Conservation (phyloP, 92 coral and sea anemone genomes). For the Actinernus sp. region DNA sequence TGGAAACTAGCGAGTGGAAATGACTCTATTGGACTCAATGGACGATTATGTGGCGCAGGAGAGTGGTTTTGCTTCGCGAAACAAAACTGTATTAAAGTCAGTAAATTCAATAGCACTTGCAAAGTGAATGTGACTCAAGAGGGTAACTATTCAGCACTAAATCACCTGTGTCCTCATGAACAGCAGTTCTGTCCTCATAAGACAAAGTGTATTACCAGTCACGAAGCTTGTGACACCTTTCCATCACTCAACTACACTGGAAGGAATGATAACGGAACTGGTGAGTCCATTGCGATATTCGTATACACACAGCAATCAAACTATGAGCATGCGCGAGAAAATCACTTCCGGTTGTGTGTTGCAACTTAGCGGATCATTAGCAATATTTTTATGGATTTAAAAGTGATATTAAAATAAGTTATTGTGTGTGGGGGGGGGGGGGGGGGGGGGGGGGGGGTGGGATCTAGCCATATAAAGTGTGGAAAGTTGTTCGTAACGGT, state of each 20-base stretch:
- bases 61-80: constrained; percentile 6
- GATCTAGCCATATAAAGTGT: too few relatives aligned
- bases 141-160: neutral
- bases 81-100: constrained; percentile 3
- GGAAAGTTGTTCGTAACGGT: too few relatives aligned
- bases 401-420: too few relatives aligned
- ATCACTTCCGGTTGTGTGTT: too few relatives aligned
- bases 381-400: too few relatives aligned
- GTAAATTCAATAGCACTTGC: neutral
- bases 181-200: constrained; percentile 4
- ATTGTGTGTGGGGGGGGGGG: too few relatives aligned
- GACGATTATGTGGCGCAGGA: constrained; percentile 3
- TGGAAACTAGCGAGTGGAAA: constrained; percentile 12
- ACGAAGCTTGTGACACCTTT: constrained; percentile 4
- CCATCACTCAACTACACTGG: constrained; percentile 27
- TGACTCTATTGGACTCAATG: constrained; percentile 3
- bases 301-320: too few relatives aligned
- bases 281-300: too few relatives aligned
- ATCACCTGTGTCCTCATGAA: neutral
- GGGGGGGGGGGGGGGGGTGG: too few relatives aligned
- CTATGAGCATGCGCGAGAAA: too few relatives aligned
- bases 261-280: constrained; percentile 14
- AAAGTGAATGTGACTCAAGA: neutral
- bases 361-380: too few relatives aligned
- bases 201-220: neutral